Evolutionary conservation across 2,797 vertebrate genomes (phyloP), one percentile per base, ranked within the genome.

Genomic region (Rhinatrema bivittatum): DNA sequence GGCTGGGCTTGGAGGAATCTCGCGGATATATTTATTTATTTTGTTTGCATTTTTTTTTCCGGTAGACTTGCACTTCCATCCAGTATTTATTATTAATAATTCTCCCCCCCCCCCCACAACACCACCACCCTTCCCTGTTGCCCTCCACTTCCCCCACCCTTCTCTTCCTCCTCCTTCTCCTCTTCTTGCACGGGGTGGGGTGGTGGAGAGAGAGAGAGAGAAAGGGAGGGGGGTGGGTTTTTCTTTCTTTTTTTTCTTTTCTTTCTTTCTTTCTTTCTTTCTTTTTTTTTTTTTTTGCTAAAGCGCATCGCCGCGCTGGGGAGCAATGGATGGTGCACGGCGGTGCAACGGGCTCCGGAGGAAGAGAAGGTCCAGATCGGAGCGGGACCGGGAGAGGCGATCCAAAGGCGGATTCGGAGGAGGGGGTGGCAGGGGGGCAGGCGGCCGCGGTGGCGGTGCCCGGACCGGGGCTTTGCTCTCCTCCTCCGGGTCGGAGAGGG

Each of bases 291-390:
- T 41, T 32, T 36, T 35, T 32, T 39, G 10, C 37, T 17, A 38
- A 48, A 45, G 46, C n/a, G 42, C n/a, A n/a, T 50, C 50, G 50
- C 45, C 39, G 46, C 59, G 29, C 18, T 32, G 28, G 19, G 50
- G 65, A 84, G 86, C 87, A 82, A 91, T 91, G 88, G 92, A 95
- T 72, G 88, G 84, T 70, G 85, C 91, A 70, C 23, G 74, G 36
- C 88, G 89, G 74, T 82, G 87, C 60, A 81, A 82, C 60, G 87
- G 78, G 72, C 83, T 88, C 54, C 91, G 86, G 70, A 91, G 91
- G 70, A 96, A 93, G 79, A 81, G 90, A 74, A 89, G 92, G 80
- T 92, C 93, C 16, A 84, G 90, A 65, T 90, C 93, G 5, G 88
- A 85, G 68, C 85, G 93, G 60, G 75, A 94, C 70, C 83, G 87